These are phyloP conservation scores for Syngnathus floridae DNA, from an alignment of 2,113 vertebrate genomes.

Conservation along the genomic window DNA sequence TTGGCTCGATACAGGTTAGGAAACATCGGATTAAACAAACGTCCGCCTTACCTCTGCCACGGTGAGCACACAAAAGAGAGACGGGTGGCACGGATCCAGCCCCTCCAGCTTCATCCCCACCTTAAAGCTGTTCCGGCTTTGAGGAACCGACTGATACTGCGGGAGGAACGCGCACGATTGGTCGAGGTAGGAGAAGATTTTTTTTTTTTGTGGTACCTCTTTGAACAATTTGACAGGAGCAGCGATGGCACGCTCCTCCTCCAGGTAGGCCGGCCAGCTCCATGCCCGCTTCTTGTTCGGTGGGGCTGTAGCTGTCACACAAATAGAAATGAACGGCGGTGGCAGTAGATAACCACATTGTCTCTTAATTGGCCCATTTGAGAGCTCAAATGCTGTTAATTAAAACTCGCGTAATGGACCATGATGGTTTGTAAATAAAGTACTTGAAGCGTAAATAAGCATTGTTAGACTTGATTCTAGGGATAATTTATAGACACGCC, in stretches of 20 bases:
- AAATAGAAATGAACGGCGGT: background rate
- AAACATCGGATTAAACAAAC: background rate
- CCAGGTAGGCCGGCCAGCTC: constrained; percentile 93
- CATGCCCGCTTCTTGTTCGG: constrained; percentile 85
- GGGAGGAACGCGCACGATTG: constrained; percentile 15
- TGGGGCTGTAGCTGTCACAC: constrained; percentile 61
- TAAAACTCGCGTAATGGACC: too few relatives aligned
- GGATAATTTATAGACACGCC: background rate
- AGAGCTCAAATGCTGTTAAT: too few relatives aligned
- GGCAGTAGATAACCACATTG: background rate
- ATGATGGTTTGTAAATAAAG: too few relatives aligned
- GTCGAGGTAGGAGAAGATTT: background rate
- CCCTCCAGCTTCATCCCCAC: constrained; percentile 96
- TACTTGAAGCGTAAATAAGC: too few relatives aligned
- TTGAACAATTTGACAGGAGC: constrained; percentile 92
- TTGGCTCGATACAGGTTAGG: background rate
- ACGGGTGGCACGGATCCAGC: constrained; percentile 88
- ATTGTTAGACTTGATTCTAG: too few relatives aligned
- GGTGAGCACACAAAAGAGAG: constrained; percentile 88
- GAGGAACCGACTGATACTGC: constrained; percentile 91
- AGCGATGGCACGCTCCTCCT: constrained; percentile 85
- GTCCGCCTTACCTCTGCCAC: constrained; percentile 80
- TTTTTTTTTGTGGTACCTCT: constrained; percentile 74
- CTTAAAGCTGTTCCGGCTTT: constrained; percentile 94
- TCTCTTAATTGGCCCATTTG: too few relatives aligned